Base-by-base conservation (phyloP, 2,797 vertebrate species). In the Acanthurus leucopareius region DNA sequence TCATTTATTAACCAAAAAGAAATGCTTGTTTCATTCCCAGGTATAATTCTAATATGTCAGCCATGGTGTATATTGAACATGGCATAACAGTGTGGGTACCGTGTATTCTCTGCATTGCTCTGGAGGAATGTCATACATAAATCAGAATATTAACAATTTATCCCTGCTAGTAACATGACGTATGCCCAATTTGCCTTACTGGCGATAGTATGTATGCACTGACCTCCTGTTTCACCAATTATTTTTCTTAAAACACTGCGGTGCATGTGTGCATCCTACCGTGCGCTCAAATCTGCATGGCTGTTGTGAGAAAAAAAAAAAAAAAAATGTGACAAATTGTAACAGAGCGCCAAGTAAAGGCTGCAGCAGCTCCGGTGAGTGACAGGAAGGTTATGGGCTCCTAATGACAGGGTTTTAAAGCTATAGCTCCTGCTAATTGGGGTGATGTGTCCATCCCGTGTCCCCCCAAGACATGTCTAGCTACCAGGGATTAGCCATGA, bases 321-420 rank as follows among this genome's bases (percentile, higher is more conserved):
- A 35, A 35, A 35, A 35, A 42, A 84, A 86, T 71, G 70, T 78
- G 85, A 85, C 80, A 84, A 85, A 79, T 72, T 85, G 70, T 49
- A 75, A 69, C 64, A 45, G 78, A 51, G 70, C 66, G 51, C 77
- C 73, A 82, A 88, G 79, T 72, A 73, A 42, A 67, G 60, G 72
- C 76, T 61, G 56, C 73, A 42, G 78, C 74, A 56, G 83, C 79
- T 40, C 6, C 8, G 61, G 4, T 90, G 91, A 92, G 72, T 93
- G 92, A 94, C 90, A 90, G 86, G 79, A 75, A 89, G 92, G 92
- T 93, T 93, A 90, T 83, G 72, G 82, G 85, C 72, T 84, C 79
- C 73, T 89, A 93, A 92, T 94, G 91, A 93, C 79, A 84, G 87
- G 86, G 86, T 90, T 92, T 93, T 88, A 92, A 90, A 89, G 89